Evolutionary conservation across 2,797 vertebrate genomes (phyloP), one percentile per base, ranked within the genome.

Genomic region (Phaenicophaeus curvirostris): DNA sequence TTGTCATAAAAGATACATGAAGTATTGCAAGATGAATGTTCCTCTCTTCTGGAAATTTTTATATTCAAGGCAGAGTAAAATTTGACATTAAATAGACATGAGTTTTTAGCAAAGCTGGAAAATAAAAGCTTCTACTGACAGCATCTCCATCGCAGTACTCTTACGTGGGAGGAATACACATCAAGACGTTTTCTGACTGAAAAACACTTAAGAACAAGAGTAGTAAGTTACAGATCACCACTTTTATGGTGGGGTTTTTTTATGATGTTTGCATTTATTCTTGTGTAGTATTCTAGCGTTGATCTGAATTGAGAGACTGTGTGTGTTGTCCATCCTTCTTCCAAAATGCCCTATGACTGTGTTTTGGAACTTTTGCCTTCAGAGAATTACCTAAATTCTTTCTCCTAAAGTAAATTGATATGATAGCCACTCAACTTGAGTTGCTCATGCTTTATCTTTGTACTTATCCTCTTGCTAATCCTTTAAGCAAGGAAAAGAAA

Each of bases 51-150:
- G 63, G 62, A 93, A 81, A 33, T 63, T 78, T 89, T 96, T 89
- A 13, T 91, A 63, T 91, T 92, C 85, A 96, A 92, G 87, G 35
- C 42, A 75, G 35, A 66, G 66, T 80, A 75, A 91, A 89, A 89
- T 85, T 78, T 95, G 89, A 93, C 93, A 86, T 92, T 66, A 79
- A 73, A 83, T 73, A 91, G 69, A 55, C 18, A 10, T 13, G 65
- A 81, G 20, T 63, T 94, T 94, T 88, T 66, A 91, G 62, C 51
- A 75, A 90, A 93, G 39, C 66, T 93, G 82, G 66, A 84, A 95
- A 96, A 89, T 72, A 91, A 94, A 95, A 91, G 85, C 82, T 93
- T 74, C 68, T 50, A 11, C 73, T 95, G 94, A 95, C 93, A 96
- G 93, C 87, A 68, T 92, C 95, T 93, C 65, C 51, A 93, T 51